Evolutionary conservation across 2,113 vertebrate genomes (phyloP).

Genomic region (Archocentrus centrarchus): DNA sequence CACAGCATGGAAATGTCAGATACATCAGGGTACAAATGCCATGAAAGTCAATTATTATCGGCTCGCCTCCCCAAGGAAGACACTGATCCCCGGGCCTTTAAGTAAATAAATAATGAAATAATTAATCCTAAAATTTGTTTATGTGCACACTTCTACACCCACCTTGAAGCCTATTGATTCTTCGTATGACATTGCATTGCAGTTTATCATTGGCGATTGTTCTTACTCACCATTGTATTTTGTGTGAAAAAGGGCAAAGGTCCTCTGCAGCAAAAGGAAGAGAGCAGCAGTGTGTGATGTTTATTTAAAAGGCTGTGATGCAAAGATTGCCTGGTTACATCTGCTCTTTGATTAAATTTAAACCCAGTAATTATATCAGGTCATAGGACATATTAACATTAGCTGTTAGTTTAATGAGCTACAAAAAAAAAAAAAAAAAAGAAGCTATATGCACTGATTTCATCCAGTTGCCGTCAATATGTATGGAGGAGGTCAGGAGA

Average conservation of each 20-base stretch:
- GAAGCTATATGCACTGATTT: neutral
- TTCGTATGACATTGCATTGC: neutral
- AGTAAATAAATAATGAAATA: neutral
- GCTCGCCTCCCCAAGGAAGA: slow-evolving; percentile 29
- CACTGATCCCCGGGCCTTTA: slow-evolving; percentile 38
- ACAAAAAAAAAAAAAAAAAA: neutral
- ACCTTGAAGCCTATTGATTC: neutral
- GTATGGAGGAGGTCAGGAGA: no score
- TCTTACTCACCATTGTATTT: neutral
- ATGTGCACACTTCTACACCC: neutral
- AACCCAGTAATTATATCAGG: neutral
- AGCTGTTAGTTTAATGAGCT: neutral
- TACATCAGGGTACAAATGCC: slow-evolving; percentile 68
- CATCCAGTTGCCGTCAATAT: no score
- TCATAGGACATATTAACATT: neutral
- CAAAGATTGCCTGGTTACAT: neutral
- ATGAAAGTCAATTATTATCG: slow-evolving; percentile 61
- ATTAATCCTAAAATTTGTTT: neutral
- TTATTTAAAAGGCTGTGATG: neutral
- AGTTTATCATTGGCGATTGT: neutral
- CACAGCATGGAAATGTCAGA: slow-evolving; percentile 70
- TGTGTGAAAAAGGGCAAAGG: neutral
- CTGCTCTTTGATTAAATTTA: neutral
- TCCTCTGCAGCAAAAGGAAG: neutral
- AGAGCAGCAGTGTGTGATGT: neutral